Evolutionary conservation across 1,140 invertebrate genomes (phyloP).

Genomic region (Bemisia tabaci): DNA sequence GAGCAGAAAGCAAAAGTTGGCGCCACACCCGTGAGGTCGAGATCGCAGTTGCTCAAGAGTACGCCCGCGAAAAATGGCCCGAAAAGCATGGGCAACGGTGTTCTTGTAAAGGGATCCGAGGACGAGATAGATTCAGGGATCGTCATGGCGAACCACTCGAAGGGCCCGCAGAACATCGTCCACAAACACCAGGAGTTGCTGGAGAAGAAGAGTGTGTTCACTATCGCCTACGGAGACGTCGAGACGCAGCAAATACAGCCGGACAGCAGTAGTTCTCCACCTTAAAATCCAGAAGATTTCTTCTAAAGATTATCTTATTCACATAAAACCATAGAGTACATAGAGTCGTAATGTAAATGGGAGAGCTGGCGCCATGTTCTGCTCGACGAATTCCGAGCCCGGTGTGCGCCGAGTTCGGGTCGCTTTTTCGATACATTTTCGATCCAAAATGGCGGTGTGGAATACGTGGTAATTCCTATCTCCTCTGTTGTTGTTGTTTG

Average conservation of each 20-base stretch:
- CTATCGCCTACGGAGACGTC: slow-evolving; percentile 81
- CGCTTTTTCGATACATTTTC: neutral
- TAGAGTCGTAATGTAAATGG: too few relatives aligned
- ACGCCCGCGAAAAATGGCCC: neutral
- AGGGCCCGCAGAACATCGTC: neutral
- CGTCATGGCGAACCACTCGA: slow-evolving; percentile 37
- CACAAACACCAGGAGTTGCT: slow-evolving; percentile 53
- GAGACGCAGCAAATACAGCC: slow-evolving; percentile 45
- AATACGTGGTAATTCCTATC: too few relatives aligned
- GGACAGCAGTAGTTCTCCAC: slow-evolving; percentile 36
- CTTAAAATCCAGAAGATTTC: neutral
- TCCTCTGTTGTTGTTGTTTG: too few relatives aligned
- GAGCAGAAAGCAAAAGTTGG: too few relatives aligned
- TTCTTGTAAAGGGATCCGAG: slow-evolving; percentile 17
- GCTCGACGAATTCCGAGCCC: neutral
- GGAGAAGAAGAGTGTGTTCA: slow-evolving; percentile 87
- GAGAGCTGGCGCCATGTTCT: too few relatives aligned
- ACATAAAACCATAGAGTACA: neutral
- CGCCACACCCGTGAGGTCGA: too few relatives aligned
- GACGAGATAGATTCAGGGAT: slow-evolving; percentile 55
- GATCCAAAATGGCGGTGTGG: too few relatives aligned
- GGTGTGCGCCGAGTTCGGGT: neutral
- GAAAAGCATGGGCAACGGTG: slow-evolving; percentile 10
- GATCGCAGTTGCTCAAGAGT: neutral
- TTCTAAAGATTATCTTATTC: neutral